phyloP scores from a whole-genome alignment of 2,888 invertebrate species.

The Microplitis deprimator region DNA sequence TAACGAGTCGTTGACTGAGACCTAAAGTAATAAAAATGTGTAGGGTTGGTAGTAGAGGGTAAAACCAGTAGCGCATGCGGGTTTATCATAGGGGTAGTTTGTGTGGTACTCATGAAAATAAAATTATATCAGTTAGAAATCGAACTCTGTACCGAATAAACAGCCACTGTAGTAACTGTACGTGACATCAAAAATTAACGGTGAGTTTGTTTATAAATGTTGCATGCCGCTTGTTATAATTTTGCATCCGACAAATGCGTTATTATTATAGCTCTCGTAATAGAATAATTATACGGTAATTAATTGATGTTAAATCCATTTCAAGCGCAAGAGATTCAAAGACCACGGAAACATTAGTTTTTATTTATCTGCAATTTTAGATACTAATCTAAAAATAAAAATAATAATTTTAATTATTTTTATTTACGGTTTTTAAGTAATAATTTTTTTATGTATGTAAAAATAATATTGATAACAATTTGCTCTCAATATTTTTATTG shows the following conservation, averaged over 20 bases:
- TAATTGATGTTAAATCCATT: no score
- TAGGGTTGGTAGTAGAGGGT: slow-evolving; percentile 34
- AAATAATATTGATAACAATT: slow-evolving; percentile 7
- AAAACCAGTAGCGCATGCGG: slow-evolving; percentile 40
- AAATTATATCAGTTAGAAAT: neutral
- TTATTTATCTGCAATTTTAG: neutral
- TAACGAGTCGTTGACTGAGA: slow-evolving; percentile 37
- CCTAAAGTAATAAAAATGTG: slow-evolving; percentile 45
- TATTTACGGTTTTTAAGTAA: neutral
- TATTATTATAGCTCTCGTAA: no score
- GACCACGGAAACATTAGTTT: neutral
- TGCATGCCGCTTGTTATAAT: neutral
- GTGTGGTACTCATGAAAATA: slow-evolving; percentile 7
- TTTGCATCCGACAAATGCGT: no score
- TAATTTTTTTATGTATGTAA: neutral
- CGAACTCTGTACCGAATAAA: neutral
- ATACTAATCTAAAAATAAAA: no score
- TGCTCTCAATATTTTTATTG: slow-evolving; percentile 10
- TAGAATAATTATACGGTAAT: no score
- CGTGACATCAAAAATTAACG: neutral
- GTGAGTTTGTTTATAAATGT: neutral
- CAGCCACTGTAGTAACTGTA: neutral
- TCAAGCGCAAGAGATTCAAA: no score
- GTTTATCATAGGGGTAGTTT: neutral
- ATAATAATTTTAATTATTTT: neutral